Base-by-base conservation (phyloP, 2,888 invertebrate species). In the Phlogophora meticulosa region DNA sequence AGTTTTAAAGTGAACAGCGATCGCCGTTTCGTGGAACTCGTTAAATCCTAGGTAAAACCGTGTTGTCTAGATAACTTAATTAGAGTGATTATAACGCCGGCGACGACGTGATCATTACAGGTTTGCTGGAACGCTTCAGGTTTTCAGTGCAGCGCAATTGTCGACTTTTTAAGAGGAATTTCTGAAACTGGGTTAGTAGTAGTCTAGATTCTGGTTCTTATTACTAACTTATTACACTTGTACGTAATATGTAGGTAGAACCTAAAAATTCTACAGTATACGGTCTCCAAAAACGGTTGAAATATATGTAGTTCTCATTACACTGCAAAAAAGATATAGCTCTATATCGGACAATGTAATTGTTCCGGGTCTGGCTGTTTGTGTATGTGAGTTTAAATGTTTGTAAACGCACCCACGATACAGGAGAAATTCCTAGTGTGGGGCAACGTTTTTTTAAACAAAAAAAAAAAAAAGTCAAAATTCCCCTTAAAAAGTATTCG, bases 41-140 rank as follows among this genome's bases (percentile, higher is more conserved):
- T 62, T 63, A 66, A 78, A 45, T 52, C 38, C 65, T 66, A 75
- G 71, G 53, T 71, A 77, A 55, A 60, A 57, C 45, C 56, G 62
- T 79, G 65, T 77, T 68, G 68, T 60, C 70, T 70, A 69, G 66
- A 77, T 81, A 74, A 77, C 78, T 65, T 81, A 77, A 79, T 77
- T 74, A 74, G 78, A 70, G 74, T 65, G 53, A 78, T 80, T 79
- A 77, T 81, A 64, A 70, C 78, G 64, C 53, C 56, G 51, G 17
- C 61, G 45, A 58, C 57, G 61, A 70, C 65, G 70, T 40, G 56
- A 77, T 74, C 80, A 80, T 77, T 80, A 77, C 67, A 67, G 78
- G 61, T 62, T 76, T 34, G 48, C 38, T 46, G 40, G 38, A 53
- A 76, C 51, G 46, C 60, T 45, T 46, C 56, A 51, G 60, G 59